phyloP scores from a whole-genome alignment of 2,797 vertebrate species.

The Avahi laniger region DNA sequence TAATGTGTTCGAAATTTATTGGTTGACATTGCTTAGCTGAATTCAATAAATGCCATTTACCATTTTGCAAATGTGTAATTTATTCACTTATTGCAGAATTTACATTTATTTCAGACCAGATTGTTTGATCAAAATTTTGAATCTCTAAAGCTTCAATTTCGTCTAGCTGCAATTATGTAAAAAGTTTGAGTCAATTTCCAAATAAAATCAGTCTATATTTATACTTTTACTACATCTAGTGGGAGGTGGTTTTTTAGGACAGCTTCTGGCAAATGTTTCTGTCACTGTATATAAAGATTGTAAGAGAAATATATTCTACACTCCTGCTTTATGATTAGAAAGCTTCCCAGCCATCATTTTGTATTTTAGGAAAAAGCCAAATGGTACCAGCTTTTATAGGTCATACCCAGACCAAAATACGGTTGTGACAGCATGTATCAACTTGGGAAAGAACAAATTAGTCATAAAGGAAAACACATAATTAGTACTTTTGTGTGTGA shows the following conservation, averaged over 20 bases:
- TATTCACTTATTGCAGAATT: constrained; percentile 56
- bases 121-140: constrained; percentile 69
- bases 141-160: constrained; percentile 60
- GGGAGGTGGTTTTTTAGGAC: constrained; percentile 11
- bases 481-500: neutral
- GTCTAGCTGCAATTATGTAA: constrained; percentile 57
- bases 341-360: neutral
- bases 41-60: constrained; percentile 67
- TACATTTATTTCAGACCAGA: constrained; percentile 63
- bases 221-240: constrained; percentile 51
- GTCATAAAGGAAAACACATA: neutral
- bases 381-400: neutral
- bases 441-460: neutral
- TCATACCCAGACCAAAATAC: neutral
- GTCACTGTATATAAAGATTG: constrained; percentile 2
- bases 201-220: constrained; percentile 65
- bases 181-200: constrained; percentile 55
- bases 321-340: constrained; percentile 6
- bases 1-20: constrained; percentile 59
- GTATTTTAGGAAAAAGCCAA: constrained; percentile 9
- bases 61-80: constrained; percentile 59
- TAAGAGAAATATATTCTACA: neutral
- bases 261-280: constrained; percentile 28
- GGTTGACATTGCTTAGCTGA: constrained; percentile 48
- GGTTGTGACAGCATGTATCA: neutral